A percentile compares a stretch with the other conserved stretches of the same genome.
Evolutionary conservation across 2,888 invertebrate genomes (phyloP).

Genomic region (Homarus gammarus): DNA sequence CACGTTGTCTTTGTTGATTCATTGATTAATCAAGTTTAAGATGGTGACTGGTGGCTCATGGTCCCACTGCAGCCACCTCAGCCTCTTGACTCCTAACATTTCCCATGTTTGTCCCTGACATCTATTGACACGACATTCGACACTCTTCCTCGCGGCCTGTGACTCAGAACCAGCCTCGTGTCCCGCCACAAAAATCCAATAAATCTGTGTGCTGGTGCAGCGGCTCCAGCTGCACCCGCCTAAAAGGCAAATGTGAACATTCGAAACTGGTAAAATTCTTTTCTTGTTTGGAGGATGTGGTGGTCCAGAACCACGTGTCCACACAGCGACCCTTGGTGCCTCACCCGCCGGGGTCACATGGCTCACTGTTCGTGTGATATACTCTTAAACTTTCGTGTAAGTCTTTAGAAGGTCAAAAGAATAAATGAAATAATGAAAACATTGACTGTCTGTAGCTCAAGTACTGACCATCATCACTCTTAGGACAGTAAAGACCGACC

Average conservation of each 20-base stretch:
- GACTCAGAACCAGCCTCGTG: background rate
- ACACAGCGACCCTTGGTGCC: background rate
- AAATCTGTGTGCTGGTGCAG: constrained; percentile 27
- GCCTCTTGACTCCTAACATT: background rate
- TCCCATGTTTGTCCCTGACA: background rate
- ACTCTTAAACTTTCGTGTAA: too few species aligned
- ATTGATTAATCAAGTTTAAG: too few species aligned
- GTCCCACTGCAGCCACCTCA: background rate
- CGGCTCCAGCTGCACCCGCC: background rate
- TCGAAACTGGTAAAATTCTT: background rate
- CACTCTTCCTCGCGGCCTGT: background rate
- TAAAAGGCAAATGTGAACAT: constrained; percentile 12
- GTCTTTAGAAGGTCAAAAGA: too few species aligned
- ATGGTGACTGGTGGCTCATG: too few species aligned
- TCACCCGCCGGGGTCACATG: background rate
- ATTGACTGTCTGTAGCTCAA: too few species aligned
- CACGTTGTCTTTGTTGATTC: too few species aligned
- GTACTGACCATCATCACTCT: too few species aligned
- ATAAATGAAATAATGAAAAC: too few species aligned
- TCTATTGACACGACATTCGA: background rate
- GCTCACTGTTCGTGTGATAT: too few species aligned
- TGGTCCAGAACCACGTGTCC: background rate
- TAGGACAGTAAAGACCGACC: too few species aligned
- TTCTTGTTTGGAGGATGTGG: background rate
- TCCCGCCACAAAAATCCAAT: constrained; percentile 41